Percentiles rank a stretch among this genome's conserved stretches.
phyloP scores from a whole-genome alignment of 2,888 invertebrate genomes.

The Temnothorax ravouxi region DNA sequence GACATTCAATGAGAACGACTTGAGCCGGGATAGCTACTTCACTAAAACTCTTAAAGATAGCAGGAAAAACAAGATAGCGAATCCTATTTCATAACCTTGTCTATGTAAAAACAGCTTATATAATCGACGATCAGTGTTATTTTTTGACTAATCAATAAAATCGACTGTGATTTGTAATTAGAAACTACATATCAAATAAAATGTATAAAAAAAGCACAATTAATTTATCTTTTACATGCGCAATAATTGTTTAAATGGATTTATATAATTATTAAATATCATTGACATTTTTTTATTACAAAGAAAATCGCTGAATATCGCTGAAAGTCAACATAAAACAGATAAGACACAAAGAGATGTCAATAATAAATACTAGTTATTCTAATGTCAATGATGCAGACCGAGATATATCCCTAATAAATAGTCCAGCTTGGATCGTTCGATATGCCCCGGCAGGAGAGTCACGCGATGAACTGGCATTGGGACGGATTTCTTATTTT shows the following conservation, averaged over 20 bases:
- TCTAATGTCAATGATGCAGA: neutral
- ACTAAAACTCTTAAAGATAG: neutral
- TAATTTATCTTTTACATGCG: neutral
- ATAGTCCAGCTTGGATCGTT: constrained; percentile 11
- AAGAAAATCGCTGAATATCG: neutral
- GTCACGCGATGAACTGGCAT: constrained; percentile 19
- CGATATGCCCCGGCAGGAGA: constrained; percentile 12
- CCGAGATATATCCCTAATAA: constrained; percentile 15
- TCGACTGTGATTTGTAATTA: neutral
- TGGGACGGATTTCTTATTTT: constrained; percentile 42
- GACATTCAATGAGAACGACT: constrained; percentile 2
- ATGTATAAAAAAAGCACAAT: neutral
- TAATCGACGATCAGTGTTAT: neutral
- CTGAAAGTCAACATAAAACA: too few species aligned
- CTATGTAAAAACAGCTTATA: neutral
- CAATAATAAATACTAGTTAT: neutral
- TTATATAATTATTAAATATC: neutral
- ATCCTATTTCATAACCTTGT: neutral
- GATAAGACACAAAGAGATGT: neutral
- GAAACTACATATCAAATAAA: neutral
- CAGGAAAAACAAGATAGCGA: neutral
- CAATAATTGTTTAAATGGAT: neutral
- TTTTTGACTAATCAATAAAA: neutral
- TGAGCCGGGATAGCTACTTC: neutral
- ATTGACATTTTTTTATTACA: neutral